These are phyloP conservation scores for Apamea crenata DNA, from an alignment of 2,888 invertebrate genomes.

Conservation along the genomic window DNA sequence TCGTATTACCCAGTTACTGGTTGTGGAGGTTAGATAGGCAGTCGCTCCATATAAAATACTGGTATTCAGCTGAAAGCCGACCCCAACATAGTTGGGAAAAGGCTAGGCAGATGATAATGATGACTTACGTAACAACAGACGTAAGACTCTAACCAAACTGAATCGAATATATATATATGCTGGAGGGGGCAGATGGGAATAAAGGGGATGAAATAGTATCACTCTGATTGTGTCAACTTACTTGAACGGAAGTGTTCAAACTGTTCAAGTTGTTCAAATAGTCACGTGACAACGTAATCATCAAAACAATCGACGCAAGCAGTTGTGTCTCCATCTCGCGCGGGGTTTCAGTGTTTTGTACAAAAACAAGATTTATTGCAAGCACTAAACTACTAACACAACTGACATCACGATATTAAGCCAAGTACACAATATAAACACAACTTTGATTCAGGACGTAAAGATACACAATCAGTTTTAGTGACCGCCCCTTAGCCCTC, in stretches of 20 bases:
- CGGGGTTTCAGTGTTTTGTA: neutral
- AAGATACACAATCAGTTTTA: slow-evolving; percentile 36
- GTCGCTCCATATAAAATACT: no score
- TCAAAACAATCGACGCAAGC: neutral
- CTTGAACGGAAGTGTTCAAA: neutral
- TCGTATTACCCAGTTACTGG: no score
- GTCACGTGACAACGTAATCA: neutral
- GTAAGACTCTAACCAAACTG: no score
- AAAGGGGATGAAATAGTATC: neutral
- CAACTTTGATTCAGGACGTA: slow-evolving; percentile 25
- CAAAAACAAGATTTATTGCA: slow-evolving; percentile 33
- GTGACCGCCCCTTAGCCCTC: slow-evolving; percentile 12
- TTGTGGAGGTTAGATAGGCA: no score
- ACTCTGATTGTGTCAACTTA: neutral
- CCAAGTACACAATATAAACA: slow-evolving; percentile 31
- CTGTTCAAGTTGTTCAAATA: neutral
- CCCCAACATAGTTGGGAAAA: no score
- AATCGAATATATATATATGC: no score
- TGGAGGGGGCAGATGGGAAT: no score
- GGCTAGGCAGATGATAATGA: no score
- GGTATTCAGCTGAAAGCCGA: no score
- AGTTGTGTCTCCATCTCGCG: neutral
- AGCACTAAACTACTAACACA: slow-evolving; percentile 7
- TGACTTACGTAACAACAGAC: no score
- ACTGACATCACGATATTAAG: neutral